A percentile compares a stretch with the other conserved stretches of the same genome.
Conservation (phyloP, 2,888 invertebrate species). For the Isotomurus palustris region DNA sequence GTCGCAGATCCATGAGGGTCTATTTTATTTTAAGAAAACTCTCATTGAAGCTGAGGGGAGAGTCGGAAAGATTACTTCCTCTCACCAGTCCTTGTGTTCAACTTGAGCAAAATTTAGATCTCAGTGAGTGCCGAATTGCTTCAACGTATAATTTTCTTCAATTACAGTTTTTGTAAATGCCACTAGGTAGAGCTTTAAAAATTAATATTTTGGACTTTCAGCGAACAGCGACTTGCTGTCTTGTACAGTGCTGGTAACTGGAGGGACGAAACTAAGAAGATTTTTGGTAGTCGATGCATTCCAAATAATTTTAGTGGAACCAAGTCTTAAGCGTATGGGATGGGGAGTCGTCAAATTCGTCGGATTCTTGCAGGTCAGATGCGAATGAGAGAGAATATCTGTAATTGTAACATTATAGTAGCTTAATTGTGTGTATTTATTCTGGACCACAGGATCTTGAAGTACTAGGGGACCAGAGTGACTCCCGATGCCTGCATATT, state of each 20-base stretch:
- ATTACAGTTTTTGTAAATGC: not conserved
- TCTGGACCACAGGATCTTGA: constrained; percentile 76
- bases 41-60: constrained; percentile 72
- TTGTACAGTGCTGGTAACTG: constrained; percentile 82
- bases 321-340: constrained; percentile 86
- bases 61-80: constrained; percentile 80
- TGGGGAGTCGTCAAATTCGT: constrained; percentile 98
- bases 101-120: constrained; percentile 88
- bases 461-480: constrained; percentile 90
- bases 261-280: constrained; percentile 68
- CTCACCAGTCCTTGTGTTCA: constrained; percentile 86
- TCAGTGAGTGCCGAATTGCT: constrained; percentile 65
- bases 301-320: constrained; percentile 95
- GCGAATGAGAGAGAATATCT: too few relatives aligned
- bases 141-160: not conserved
- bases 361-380: constrained; percentile 68
- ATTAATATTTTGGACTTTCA: constrained; percentile 49
- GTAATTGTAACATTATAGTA: not conserved
- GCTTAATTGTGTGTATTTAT: not conserved
- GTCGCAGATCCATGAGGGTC: constrained; percentile 81
- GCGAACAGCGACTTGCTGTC: constrained; percentile 97
- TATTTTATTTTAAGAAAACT: constrained; percentile 83
- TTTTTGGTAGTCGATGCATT: constrained; percentile 93
- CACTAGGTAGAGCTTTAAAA: not conserved
- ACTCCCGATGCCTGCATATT: constrained; percentile 89